These are phyloP conservation scores for Pocillopora meandrina DNA, from an alignment of 92 coral and sea anemone genomes.

Conservation along the genomic window DNA sequence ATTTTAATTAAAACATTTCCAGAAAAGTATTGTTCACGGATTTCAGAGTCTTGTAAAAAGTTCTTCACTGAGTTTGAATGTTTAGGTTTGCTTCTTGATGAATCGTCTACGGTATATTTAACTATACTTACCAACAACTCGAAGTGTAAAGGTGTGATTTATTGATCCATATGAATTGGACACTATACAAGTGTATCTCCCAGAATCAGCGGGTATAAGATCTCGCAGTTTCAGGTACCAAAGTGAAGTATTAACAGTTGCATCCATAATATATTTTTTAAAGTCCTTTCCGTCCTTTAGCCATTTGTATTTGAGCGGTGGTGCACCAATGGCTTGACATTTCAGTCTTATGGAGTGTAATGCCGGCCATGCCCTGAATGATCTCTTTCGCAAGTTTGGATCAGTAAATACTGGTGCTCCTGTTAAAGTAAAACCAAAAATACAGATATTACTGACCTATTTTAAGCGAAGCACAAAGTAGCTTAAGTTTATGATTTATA, in stretches of 20 bases:
- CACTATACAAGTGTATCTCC: conserved; percentile 91
- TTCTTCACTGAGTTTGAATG: not conserved
- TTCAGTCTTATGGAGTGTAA: conserved; percentile 69
- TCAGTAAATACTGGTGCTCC: conserved; percentile 62
- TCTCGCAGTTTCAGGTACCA: conserved; percentile 78
- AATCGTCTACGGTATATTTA: too few relatives aligned
- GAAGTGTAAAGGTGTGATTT: conserved; percentile 82
- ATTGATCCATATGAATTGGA: conserved; percentile 84
- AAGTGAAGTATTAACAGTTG: conserved; percentile 73
- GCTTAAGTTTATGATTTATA: too few relatives aligned
- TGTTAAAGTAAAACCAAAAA: conserved; percentile 5
- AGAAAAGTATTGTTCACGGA: too few relatives aligned
- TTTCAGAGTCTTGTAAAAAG: not conserved
- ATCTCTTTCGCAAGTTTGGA: conserved; percentile 50
- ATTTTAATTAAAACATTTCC: too few relatives aligned
- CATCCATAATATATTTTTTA: conserved; percentile 64
- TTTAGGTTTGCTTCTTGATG: too few relatives aligned
- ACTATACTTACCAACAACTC: conserved; percentile 75
- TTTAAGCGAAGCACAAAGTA: too few relatives aligned
- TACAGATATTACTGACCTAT: too few relatives aligned
- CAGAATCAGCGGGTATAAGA: conserved; percentile 75
- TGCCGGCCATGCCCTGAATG: conserved; percentile 86
- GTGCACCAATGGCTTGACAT: conserved; percentile 75
- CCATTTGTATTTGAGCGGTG: conserved; percentile 83
- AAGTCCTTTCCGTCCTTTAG: conserved; percentile 75